Conservation (phyloP, 2,888 invertebrate species). For the Diarsia dahlii region DNA sequence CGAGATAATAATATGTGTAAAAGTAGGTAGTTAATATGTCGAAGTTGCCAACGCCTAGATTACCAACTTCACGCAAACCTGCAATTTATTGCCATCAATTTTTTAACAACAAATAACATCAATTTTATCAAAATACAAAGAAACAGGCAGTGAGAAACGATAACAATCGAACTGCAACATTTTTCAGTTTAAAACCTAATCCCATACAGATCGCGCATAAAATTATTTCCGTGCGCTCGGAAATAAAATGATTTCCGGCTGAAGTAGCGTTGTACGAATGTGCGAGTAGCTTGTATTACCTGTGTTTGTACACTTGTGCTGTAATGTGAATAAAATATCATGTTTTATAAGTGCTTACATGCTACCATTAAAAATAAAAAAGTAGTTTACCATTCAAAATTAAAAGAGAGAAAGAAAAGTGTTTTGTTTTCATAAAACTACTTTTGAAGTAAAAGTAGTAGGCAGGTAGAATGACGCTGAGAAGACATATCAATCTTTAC, state of each 20-base stretch:
- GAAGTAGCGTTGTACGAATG: constrained; percentile 17
- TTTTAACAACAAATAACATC: not conserved
- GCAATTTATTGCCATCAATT: not conserved
- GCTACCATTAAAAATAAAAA: too few relatives aligned
- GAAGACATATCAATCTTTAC: not conserved
- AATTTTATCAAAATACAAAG: not conserved
- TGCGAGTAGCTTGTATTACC: constrained; percentile 25
- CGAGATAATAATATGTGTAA: not conserved
- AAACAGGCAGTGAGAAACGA: not conserved
- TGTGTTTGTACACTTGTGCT: constrained; percentile 37
- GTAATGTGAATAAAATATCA: constrained; percentile 23
- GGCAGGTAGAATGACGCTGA: not conserved
- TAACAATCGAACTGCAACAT: constrained; percentile 16
- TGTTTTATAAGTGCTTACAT: constrained; percentile 1
- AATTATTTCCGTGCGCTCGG: constrained; percentile 42
- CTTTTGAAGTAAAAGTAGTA: not conserved
- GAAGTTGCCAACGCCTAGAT: not conserved
- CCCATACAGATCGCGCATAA: constrained; percentile 35
- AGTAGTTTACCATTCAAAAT: not conserved
- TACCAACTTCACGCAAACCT: not conserved
- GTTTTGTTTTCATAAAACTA: not conserved
- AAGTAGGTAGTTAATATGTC: not conserved
- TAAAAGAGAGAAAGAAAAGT: not conserved
- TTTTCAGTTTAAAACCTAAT: constrained; percentile 35
- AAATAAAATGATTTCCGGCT: constrained; percentile 55